A percentile compares a stretch with the other conserved stretches of the same genome.
These are phyloP conservation scores for Conus ventricosus DNA, from an alignment of 1,140 invertebrate genomes.

Conservation along the genomic window DNA sequence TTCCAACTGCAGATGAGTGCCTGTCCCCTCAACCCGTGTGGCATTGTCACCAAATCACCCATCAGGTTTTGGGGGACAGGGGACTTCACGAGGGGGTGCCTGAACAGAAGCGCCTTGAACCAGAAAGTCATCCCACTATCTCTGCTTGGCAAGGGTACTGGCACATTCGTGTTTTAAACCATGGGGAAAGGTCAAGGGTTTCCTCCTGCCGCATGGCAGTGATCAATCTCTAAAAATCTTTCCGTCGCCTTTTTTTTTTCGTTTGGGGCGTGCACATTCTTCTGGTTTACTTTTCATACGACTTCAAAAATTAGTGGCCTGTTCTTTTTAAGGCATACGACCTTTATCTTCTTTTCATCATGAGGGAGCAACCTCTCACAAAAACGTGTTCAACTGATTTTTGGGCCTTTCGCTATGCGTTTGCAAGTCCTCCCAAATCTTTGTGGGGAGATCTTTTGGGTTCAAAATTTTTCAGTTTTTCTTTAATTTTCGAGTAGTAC, in stretches of 20 bases:
- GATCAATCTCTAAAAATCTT: too few species aligned
- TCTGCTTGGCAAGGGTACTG: too few species aligned
- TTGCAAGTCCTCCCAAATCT: neutral
- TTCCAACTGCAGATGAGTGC: too few species aligned
- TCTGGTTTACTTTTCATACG: neutral
- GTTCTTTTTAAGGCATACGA: neutral
- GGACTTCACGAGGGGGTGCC: too few species aligned
- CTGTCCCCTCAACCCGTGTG: too few species aligned
- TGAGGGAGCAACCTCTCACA: neutral
- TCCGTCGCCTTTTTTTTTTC: neutral
- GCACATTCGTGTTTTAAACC: too few species aligned
- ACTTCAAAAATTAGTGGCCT: neutral
- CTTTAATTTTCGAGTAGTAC: neutral
- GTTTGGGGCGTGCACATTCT: neutral
- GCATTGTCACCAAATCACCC: too few species aligned
- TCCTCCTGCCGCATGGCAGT: too few species aligned
- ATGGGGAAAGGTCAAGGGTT: too few species aligned
- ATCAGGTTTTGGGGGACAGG: too few species aligned
- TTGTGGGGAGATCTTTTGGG: conserved; percentile 2
- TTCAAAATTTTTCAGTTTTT: neutral
- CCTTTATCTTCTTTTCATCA: neutral
- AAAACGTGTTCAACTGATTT: neutral
- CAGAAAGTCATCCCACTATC: too few species aligned
- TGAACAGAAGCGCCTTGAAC: too few species aligned
- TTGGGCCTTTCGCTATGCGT: neutral